Percentiles rank a stretch among this genome's conserved stretches.
Conservation (phyloP, 2,888 invertebrate species). For the Drosophila phalerata region DNA sequence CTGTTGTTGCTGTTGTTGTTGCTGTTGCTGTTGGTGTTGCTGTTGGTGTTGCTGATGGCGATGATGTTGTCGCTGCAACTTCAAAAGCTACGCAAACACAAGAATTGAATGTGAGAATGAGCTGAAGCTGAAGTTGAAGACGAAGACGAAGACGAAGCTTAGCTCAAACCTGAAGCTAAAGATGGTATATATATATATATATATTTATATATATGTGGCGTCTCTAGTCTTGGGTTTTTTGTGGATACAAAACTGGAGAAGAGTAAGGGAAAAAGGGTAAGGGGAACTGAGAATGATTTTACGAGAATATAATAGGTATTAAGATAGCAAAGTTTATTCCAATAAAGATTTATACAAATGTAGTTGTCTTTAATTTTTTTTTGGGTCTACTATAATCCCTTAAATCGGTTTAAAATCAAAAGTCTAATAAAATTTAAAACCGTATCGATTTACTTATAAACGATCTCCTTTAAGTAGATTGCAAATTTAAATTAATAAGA, state of each 20-base stretch:
- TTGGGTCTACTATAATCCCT: no score
- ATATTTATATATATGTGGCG: neutral
- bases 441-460: no score
- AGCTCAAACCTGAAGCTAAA: constrained; percentile 1
- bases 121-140: constrained; percentile 1
- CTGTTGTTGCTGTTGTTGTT: constrained; percentile 26
- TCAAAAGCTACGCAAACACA: constrained; percentile 76
- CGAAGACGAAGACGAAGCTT: neutral
- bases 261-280: neutral
- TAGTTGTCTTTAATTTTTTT: no score
- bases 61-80: constrained; percentile 79
- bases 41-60: constrained; percentile 42
- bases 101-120: constrained; percentile 46
- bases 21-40: constrained; percentile 8
- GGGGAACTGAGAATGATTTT: neutral
- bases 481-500: neutral
- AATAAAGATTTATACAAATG: no score
- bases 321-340: neutral
- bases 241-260: constrained; percentile 4
- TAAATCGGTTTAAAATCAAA: no score
- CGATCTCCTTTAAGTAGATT: neutral
- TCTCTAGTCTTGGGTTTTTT: constrained; percentile 3
- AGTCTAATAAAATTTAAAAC: no score
- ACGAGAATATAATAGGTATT: neutral
- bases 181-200: neutral